Evolutionary conservation across 2,888 invertebrate species (phyloP), one percentile per base, ranked within the genome.

Genomic region (Scotopteryx bipunctaria): DNA sequence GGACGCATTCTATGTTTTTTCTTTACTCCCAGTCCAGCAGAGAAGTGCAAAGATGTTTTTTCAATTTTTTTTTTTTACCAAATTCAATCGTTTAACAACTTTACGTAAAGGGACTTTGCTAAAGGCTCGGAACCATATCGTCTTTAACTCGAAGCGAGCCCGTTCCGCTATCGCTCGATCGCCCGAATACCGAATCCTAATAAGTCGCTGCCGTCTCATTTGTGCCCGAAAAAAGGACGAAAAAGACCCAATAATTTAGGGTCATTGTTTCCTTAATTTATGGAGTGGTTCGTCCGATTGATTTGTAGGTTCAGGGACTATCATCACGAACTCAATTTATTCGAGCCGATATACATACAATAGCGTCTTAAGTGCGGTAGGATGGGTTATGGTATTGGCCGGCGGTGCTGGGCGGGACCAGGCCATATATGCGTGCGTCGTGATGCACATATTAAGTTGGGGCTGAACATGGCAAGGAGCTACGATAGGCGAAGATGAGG

Each of bases 381-480:
- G 86, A 87, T 42, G 37, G 36, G n/a, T n/a, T n/a, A n/a, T 42
- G 27, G 45, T 46, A 44, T 88, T 88, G 88, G 89, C 74, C 80
- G 77, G 71, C 64, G 72, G 73, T 57, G 68, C 73, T 76, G 87
- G 86, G 84, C 84, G 81, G 81, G 80, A 67, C 66, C 71, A 67
- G 69, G 52, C 89, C 87, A 86, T 88, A 88, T 89, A 88, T 76
- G 87, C 81, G 76, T 58, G 67, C 66, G 78, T 89, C 89, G 89
- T 89, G 89, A 87, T 85, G 89, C 89, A 89, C 88, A 90, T 90
- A 90, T 90, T 90, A 89, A 90, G 87, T 86, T 86, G 71, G 81
- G 83, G 71, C 76, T 87, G 71, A 85, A 86, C 84, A 88, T 85
- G 88, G 82, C 72, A 72, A 71, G 80, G 80, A 83, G 73, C 77